A percentile compares a stretch with the other conserved stretches of the same genome.
Evolutionary conservation across 1,140 invertebrate genomes (phyloP).

Genomic region (Drosophila punjabiensis): DNA sequence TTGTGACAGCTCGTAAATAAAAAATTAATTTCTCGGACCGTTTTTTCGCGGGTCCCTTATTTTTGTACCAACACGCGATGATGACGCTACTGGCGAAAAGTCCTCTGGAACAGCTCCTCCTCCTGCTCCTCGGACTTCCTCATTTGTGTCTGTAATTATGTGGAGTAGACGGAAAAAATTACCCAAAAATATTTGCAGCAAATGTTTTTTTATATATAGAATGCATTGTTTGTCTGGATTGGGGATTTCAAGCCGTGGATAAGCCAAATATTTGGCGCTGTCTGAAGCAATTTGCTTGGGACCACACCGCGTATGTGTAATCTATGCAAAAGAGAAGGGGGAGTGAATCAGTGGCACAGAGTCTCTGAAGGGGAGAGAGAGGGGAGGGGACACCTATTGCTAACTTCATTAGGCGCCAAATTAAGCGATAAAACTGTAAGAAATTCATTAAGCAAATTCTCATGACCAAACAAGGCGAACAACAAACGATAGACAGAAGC

Average conservation of each 20-base stretch:
- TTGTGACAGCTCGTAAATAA: conserved; percentile 83
- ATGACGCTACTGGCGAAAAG: conserved; percentile 57
- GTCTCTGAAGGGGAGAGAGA: neutral
- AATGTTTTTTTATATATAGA: conserved; percentile 57
- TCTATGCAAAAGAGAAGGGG: conserved; percentile 54
- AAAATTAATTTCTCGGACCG: conserved; percentile 71
- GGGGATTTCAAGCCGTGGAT: conserved; percentile 38
- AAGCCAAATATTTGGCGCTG: conserved; percentile 53
- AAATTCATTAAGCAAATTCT: conserved; percentile 81
- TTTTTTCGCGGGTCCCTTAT: conserved; percentile 32
- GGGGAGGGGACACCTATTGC: conserved; percentile 47
- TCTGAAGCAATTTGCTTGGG: conserved; percentile 45
- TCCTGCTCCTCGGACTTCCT: conserved; percentile 31
- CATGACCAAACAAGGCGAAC: conserved; percentile 61
- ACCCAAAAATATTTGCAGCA: conserved; percentile 72
- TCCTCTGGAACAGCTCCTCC: neutral
- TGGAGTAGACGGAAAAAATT: conserved; percentile 66
- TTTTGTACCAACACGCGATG: conserved; percentile 62
- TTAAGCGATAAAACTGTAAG: conserved; percentile 76
- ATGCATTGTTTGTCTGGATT: conserved; percentile 49
- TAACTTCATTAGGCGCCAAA: conserved; percentile 77
- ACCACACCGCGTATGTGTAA: conserved; percentile 74
- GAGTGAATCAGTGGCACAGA: conserved; percentile 33
- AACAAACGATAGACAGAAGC: conserved; percentile 38
- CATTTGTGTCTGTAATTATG: conserved; percentile 70